phyloP scores from a whole-genome alignment of 2,113 vertebrate genomes.

The Blennius ocellaris region DNA sequence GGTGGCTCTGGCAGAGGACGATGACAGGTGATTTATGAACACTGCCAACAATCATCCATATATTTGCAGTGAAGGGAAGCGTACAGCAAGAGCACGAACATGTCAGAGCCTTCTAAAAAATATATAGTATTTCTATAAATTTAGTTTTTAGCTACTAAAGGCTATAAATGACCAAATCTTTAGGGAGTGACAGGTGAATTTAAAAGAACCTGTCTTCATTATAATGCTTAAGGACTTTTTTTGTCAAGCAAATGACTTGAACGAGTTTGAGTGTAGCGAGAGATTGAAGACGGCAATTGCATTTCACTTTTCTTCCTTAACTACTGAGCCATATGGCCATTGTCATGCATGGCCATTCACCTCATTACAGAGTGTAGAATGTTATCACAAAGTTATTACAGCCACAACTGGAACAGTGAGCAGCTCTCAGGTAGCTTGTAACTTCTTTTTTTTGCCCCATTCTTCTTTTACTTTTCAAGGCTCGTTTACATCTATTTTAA shows the following conservation, averaged over 20 bases:
- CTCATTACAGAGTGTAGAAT: conserved; percentile 53
- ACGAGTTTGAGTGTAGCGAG: conserved; percentile 54
- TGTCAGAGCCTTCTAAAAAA: too few species aligned
- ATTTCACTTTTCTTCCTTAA: conserved; percentile 61
- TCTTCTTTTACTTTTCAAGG: conserved; percentile 44
- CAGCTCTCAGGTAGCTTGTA: conserved; percentile 38
- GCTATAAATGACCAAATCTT: conserved; percentile 61
- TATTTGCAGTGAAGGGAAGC: neutral
- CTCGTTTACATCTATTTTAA: conserved; percentile 32
- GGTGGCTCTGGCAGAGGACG: conserved; percentile 95
- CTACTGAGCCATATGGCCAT: conserved; percentile 61
- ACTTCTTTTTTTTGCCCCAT: conserved; percentile 34
- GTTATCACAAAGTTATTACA: conserved; percentile 67
- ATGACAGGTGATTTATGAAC: conserved; percentile 89
- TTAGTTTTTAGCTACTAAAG: conserved; percentile 15
- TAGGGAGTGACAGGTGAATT: conserved; percentile 56
- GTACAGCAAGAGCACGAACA: too few species aligned
- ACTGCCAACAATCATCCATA: conserved; percentile 15
- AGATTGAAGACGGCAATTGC: conserved; percentile 55
- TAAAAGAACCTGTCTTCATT: conserved; percentile 66
- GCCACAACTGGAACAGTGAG: conserved; percentile 48
- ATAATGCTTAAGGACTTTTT: conserved; percentile 63
- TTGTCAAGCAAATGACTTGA: conserved; percentile 61
- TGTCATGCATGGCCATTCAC: conserved; percentile 66
- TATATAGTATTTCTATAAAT: too few species aligned